Percentiles rank a stretch among this genome's conserved stretches.
Evolutionary conservation across 2,888 invertebrate genomes (phyloP).

Genomic region (Leptinotarsa juncta): DNA sequence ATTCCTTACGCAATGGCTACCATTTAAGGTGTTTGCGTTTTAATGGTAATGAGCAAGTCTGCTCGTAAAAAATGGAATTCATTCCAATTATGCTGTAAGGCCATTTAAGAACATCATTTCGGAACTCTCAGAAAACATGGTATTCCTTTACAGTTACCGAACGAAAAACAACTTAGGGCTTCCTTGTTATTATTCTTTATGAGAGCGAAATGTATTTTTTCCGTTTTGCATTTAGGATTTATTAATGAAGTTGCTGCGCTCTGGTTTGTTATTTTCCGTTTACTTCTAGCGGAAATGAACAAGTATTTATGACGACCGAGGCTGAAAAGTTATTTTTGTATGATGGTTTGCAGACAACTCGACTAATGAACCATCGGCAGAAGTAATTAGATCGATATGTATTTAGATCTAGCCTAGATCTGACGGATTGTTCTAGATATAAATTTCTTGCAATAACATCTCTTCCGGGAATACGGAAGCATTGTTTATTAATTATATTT

Average conservation of each 20-base stretch:
- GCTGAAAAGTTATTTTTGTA: not conserved
- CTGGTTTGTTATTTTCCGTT: conserved; percentile 8
- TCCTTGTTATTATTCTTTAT: conserved; percentile 19
- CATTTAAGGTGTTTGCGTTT: conserved; percentile 33
- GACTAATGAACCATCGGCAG: not conserved
- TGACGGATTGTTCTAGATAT: not conserved
- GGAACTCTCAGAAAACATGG: conserved; percentile 17
- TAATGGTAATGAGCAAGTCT: conserved; percentile 23
- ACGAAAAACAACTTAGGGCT: conserved; percentile 15
- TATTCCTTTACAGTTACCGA: conserved; percentile 27
- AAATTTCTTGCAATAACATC: no score
- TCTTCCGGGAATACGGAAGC: no score
- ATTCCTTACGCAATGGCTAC: conserved; percentile 19
- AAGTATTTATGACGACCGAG: conserved; percentile 1
- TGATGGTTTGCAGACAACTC: not conserved
- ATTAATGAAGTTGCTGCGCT: conserved; percentile 5
- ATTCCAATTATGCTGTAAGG: conserved; percentile 29
- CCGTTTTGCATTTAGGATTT: conserved; percentile 1
- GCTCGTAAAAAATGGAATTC: conserved; percentile 22
- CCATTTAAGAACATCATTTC: conserved; percentile 21
- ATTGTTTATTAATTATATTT: no score
- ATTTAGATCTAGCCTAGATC: not conserved
- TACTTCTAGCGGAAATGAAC: not conserved
- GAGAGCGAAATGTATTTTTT: conserved; percentile 4
- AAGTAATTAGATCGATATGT: not conserved